These are phyloP conservation scores for Pantelozetes paolii DNA, from an alignment of 2,888 invertebrate species.

Conservation along the genomic window DNA sequence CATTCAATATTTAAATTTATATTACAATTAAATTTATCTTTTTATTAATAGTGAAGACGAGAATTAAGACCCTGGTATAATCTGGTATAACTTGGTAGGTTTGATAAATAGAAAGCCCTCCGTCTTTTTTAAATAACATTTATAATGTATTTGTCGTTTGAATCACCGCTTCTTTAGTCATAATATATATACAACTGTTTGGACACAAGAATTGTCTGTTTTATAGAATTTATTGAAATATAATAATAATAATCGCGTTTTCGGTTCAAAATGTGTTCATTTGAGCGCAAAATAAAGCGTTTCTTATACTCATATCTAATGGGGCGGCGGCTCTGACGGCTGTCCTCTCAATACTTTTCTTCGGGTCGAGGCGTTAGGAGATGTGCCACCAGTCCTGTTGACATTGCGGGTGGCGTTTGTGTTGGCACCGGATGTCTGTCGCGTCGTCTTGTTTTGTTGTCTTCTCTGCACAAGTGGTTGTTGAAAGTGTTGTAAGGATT, in stretches of 20 bases:
- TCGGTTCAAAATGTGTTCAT: not conserved
- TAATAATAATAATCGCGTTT: not conserved
- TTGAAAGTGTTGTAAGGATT: not conserved
- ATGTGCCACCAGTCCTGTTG: constrained; percentile 42
- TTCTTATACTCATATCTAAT: not conserved
- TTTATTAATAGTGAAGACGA: not conserved
- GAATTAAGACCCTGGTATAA: constrained; percentile 18
- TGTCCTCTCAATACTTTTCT: constrained; percentile 46
- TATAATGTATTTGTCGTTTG: not conserved
- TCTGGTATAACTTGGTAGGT: no score
- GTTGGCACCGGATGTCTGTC: constrained; percentile 15
- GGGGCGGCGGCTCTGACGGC: constrained; percentile 47
- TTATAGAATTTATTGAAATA: not conserved
- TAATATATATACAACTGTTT: not conserved
- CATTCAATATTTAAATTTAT: not conserved
- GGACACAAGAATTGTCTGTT: not conserved
- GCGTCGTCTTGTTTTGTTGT: constrained; percentile 27
- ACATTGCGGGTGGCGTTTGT: constrained; percentile 40
- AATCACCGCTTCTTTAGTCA: constrained; percentile 18
- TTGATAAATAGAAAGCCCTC: constrained; percentile 28
- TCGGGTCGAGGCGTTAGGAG: constrained; percentile 43
- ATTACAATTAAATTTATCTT: constrained; percentile 7
- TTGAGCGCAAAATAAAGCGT: constrained; percentile 13
- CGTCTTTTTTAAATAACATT: constrained; percentile 8
- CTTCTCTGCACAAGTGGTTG: constrained; percentile 11